phyloP scores from a whole-genome alignment of 2,888 invertebrate genomes.

The Strigamia transsilvanica region DNA sequence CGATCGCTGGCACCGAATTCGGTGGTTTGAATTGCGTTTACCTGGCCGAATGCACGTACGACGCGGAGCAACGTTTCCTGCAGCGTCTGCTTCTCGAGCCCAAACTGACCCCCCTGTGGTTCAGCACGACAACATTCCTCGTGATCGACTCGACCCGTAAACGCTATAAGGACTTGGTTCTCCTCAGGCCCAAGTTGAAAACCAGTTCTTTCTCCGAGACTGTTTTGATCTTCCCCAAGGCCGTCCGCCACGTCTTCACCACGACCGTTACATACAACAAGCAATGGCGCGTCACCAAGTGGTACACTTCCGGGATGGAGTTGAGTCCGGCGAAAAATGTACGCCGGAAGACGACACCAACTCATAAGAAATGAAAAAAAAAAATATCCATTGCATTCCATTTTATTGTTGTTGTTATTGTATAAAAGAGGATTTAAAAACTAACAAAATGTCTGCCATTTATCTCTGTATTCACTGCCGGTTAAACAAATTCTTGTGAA shows the following conservation, averaged over 20 bases:
- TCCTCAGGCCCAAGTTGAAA: slow-evolving; percentile 44
- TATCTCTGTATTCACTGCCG: not conserved
- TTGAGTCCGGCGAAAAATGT: not conserved
- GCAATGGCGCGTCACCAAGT: slow-evolving; percentile 7
- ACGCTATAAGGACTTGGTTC: slow-evolving; percentile 9
- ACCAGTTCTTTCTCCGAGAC: slow-evolving; percentile 37
- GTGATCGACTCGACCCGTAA: slow-evolving; percentile 3
- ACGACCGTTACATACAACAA: slow-evolving; percentile 51
- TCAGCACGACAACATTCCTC: slow-evolving; percentile 16
- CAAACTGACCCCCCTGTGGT: not conserved
- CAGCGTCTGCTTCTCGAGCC: slow-evolving; percentile 17
- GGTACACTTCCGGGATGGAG: slow-evolving; percentile 23
- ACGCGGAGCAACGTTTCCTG: slow-evolving; percentile 15
- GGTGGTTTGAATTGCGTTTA: not conserved
- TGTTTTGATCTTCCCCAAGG: slow-evolving; percentile 51
- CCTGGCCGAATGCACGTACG: slow-evolving; percentile 15
- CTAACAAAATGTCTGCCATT: not conserved
- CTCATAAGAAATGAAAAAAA: not conserved
- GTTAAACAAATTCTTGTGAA: not conserved
- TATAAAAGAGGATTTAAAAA: not conserved
- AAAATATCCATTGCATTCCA: not conserved
- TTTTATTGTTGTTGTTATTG: slow-evolving; percentile 10
- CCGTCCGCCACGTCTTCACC: slow-evolving; percentile 23
- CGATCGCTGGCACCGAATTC: not conserved
- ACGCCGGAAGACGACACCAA: not conserved